Percentiles rank a stretch among this genome's conserved stretches.
Evolutionary conservation across 2,888 invertebrate genomes (phyloP).

Genomic region (Rhingia campestris): DNA sequence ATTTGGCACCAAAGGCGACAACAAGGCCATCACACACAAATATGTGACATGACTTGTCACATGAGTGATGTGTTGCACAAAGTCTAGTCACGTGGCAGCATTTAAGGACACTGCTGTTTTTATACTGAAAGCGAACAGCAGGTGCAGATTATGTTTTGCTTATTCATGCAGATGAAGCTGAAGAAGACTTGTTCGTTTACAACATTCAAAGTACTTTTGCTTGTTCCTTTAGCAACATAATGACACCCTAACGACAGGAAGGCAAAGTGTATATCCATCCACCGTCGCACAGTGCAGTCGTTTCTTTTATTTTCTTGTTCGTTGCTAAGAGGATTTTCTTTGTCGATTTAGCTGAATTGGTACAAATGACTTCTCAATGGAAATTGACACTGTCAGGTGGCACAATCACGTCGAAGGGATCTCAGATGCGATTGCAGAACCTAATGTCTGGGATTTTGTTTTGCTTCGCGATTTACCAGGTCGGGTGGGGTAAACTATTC

Average conservation of each 20-base stretch:
- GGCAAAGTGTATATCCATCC: constrained; percentile 1
- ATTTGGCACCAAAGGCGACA: constrained; percentile 54
- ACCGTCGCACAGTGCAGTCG: constrained; percentile 18
- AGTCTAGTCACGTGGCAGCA: constrained; percentile 40
- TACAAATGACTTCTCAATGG: constrained; percentile 39
- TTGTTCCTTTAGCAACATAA: background rate
- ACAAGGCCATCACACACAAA: constrained; percentile 30
- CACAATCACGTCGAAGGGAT: constrained; percentile 25
- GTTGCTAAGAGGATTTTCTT: constrained; percentile 32
- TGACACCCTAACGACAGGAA: constrained; percentile 2
- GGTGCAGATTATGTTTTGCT: constrained; percentile 22
- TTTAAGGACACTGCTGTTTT: constrained; percentile 33
- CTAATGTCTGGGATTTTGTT: constrained; percentile 21
- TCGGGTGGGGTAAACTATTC: no score
- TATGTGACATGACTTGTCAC: background rate
- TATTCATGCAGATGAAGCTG: constrained; percentile 2
- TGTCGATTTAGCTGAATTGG: constrained; percentile 21
- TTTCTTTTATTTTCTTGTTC: background rate
- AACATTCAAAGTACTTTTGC: background rate
- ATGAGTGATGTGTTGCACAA: background rate
- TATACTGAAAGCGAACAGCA: constrained; percentile 10
- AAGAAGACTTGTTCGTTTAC: background rate
- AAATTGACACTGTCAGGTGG: constrained; percentile 46
- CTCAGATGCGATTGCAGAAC: constrained; percentile 39
- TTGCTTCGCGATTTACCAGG: background rate